Base-by-base conservation (phyloP, 2,797 vertebrate genomes). In the Sylvia borin region DNA sequence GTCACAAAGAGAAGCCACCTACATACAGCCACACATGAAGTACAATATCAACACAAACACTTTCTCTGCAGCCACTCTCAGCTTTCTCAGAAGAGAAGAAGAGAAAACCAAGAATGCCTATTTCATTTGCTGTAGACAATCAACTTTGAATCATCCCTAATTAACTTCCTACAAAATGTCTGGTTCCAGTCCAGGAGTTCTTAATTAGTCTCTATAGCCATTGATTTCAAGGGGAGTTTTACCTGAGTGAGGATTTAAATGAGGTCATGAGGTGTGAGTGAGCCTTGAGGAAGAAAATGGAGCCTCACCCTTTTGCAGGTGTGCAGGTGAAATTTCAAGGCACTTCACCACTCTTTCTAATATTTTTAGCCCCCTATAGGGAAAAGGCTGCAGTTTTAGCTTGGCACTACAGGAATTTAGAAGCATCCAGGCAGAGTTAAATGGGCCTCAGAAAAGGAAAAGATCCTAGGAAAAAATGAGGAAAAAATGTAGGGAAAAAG, bases 161-260 rank as follows among this genome's bases (percentile, higher is more conserved):
- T 57, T 82, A 92, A 10, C 31, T 96, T 55, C 74, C 57, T 84
- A 48, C 32, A 77, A 93, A 53, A 67, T 79, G 22, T 68, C 79
- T 90, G 77, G 74, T 95, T 92, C 27, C 42, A 88, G 66, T 62
- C 53, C 94, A 95, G 81, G 68, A 82, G 25, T 67, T 71, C 78
- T 76, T 94, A 85, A 93, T 85, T 88, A 85, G 25, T 61, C 51
- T 73, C 40, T 32, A 24, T 4, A 82, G 57, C 43, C 34, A 85
- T 24, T 1, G 71, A 85, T 93, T 96, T 90, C 54, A 57, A 61
- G 72, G 53, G 54, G 31, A 85, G 26, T 66, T 91, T 83, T 83
- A 77, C 85, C 57, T 88, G 72, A 91, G 54, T 75, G 58, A 78
- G 34, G 65, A 55, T 87, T 93, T 92, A 79, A 51, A 89, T 80